Percentiles rank a stretch among this genome's conserved stretches.
Evolutionary conservation across 2,888 invertebrate species (phyloP).

Genomic region (Gisinianus flammeolus): DNA sequence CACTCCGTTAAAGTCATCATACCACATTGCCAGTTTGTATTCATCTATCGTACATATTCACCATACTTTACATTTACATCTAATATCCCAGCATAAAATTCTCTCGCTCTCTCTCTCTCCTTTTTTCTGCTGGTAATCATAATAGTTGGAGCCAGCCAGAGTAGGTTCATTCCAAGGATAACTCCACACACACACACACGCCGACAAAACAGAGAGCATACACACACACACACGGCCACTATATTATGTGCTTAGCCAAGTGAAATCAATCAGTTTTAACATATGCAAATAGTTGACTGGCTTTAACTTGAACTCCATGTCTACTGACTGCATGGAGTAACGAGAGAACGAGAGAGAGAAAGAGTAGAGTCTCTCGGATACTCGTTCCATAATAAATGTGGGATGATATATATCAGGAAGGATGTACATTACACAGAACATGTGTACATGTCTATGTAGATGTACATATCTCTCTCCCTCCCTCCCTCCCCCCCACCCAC

Average conservation of each 20-base stretch:
- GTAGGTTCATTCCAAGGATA: too few relatives aligned
- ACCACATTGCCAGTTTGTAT: neutral
- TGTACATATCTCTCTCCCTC: too few relatives aligned
- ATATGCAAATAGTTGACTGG: constrained; percentile 27
- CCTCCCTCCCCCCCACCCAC: too few relatives aligned
- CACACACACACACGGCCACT: neutral
- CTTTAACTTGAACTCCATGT: constrained; percentile 11
- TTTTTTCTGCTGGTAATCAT: too few relatives aligned
- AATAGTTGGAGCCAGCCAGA: too few relatives aligned
- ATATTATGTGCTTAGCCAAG: constrained; percentile 12
- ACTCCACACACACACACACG: neutral
- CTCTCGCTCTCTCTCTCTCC: too few relatives aligned
- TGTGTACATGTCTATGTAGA: too few relatives aligned
- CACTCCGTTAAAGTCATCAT: neutral
- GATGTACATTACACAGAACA: neutral
- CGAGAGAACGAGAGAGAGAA: neutral
- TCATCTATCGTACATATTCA: too few relatives aligned
- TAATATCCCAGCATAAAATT: too few relatives aligned
- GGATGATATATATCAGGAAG: neutral
- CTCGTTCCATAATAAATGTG: neutral
- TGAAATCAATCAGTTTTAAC: constrained; percentile 31
- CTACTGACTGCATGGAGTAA: neutral
- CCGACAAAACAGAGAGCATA: neutral
- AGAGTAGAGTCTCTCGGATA: neutral
- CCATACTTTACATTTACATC: too few relatives aligned